Percentiles rank a stretch among this genome's conserved stretches.
Conservation (phyloP, 2,113 vertebrate genomes). For the Otis tarda region DNA sequence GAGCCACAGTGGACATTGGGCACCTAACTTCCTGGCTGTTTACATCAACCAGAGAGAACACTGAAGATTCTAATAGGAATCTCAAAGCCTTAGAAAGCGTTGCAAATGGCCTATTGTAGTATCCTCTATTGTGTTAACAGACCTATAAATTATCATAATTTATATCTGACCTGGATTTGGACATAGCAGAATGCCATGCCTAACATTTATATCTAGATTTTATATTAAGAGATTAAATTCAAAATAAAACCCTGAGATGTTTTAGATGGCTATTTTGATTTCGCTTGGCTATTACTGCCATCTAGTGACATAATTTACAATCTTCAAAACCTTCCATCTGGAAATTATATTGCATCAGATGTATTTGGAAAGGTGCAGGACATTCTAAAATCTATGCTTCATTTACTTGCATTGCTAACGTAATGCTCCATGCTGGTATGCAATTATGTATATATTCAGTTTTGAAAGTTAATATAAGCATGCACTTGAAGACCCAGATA, state of each 20-base stretch:
- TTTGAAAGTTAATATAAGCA: neutral
- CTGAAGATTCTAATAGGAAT: neutral
- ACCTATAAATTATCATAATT: neutral
- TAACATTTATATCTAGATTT: neutral
- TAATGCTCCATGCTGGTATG: neutral
- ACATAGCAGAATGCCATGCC: neutral
- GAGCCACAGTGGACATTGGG: neutral
- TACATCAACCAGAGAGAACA: neutral
- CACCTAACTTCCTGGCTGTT: neutral
- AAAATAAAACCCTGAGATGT: neutral
- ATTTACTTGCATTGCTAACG: neutral
- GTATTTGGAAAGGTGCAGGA: neutral
- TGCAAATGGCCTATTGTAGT: neutral
- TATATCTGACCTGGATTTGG: neutral
- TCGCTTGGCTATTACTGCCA: slow-evolving; percentile 58
- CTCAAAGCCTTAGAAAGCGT: neutral
- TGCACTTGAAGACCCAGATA: neutral
- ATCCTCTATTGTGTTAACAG: neutral
- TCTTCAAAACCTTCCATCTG: neutral
- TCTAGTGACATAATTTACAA: slow-evolving; percentile 24
- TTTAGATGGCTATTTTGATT: neutral
- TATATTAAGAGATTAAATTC: neutral
- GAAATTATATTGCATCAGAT: neutral
- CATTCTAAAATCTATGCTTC: neutral
- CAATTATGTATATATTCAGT: neutral